Evolutionary conservation across 2,113 vertebrate genomes (phyloP), one percentile per base, ranked within the genome.

Genomic region (Solea senegalensis): DNA sequence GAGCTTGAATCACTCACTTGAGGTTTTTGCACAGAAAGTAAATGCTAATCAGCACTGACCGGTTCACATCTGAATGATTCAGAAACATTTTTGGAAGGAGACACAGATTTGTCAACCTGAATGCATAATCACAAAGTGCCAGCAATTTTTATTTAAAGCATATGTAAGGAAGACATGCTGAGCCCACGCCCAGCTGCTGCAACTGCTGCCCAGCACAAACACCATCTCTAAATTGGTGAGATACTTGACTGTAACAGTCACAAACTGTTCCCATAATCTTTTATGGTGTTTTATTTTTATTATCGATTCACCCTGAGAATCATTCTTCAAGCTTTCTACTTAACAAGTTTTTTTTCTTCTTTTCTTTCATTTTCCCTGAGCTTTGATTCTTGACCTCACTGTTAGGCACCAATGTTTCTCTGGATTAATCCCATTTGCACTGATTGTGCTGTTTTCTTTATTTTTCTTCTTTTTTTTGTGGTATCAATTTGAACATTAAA

Each of bases 241-340:
- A 49, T 51, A 66, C 72, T 50, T 74, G 65, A 40, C 39, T 67
- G 26, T 27, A 40, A 50, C 57, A 39, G 52, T 50, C 0, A 49
- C 65, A 46, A 78, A 61, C 65, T 59, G 41, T 46, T 68, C 69
- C 74, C 49, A 52, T 50, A 50, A 7, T 15, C 13, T 40, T 7
- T 56, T 39, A 13, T 15, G 34, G 34, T 34, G 34, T 8, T 15
- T 8, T 16, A 21, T 46, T 46, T 3, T 46, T 46, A 3, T 76
- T 81, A 84, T 84, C 62, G 68, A 80, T 84, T 83, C 13, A 61
- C 65, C 80, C 80, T 76, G 49, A 46, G 28, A 2, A 50, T 60
- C n/a, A 59, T 43, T 62, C 63, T 55, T 50, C 65, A 61, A 52
- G n/a, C 27, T 68, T 74, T 45, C 13, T 60, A 63, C 65, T 70